Base-by-base conservation (phyloP, 2,797 vertebrate species). In the Tragopan temminckii region DNA sequence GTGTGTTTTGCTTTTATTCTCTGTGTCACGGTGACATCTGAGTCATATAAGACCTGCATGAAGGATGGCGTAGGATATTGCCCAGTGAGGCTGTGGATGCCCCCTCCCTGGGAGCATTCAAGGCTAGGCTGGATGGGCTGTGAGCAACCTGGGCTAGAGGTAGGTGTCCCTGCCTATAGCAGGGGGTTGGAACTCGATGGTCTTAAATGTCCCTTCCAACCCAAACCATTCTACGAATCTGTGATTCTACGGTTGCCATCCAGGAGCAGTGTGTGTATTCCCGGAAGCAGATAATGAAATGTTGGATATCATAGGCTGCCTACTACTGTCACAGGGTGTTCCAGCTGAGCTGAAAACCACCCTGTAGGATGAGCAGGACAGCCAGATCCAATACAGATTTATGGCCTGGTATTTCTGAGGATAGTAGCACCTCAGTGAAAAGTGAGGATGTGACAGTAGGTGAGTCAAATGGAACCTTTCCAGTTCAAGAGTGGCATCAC, bases 1-100 rank as follows among this genome's bases (percentile, higher is more conserved):
- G 42, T 80, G 59, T 19, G 2, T 80, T 89, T 31, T 87, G 48
- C 78, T 92, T 92, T 86, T 85, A n/a, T 90, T 92, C 38, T 90
- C 17, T 0, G 0, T 19, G 31, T 80, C 66, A 29, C 53, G 63
- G 8, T 85, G 92, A 45, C 76, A 46, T 66, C 58, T 17, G 31
- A 46, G 62, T 29, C 71, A 91, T 88, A 35, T 43, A 61, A 86
- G 77, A 35, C 33, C 40, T 5, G 1, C 45, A 3, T 18, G 63
- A 80, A 74, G 61, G 40, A 71, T 50, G 53, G 66, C 66, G 53
- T 50, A 55, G 76, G 36, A 55, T 66, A 11, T 3, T 82, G 66
- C 55, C 50, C 50, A 17, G 27, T 29, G 27, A 29, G 9, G 16
- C 29, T 52, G 27, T 29, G 50, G 50, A 16, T 52, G 50, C 50